Conservation (phyloP, 1,140 invertebrate genomes). For the Leptestheria dahalacensis region DNA sequence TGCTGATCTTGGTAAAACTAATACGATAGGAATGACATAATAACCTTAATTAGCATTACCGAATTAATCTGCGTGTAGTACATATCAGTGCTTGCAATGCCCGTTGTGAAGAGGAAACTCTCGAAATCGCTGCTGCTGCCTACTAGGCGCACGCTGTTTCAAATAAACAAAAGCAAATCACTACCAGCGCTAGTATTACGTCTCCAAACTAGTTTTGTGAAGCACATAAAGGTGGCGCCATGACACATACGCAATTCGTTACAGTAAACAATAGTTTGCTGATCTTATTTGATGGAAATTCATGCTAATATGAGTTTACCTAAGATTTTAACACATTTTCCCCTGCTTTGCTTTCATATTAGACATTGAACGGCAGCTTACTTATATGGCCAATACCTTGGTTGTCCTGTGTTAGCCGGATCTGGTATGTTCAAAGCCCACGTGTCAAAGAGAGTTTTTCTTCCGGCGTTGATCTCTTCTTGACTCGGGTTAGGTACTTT, state of each 20-base stretch:
- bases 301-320: not conserved
- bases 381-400: no score
- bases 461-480: not conserved
- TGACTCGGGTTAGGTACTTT: not conserved
- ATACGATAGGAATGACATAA: no score
- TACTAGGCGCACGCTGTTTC: conserved; percentile 10
- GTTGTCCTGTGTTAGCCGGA: not conserved
- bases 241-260: not conserved
- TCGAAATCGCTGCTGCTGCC: conserved; percentile 22
- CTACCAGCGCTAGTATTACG: no score
- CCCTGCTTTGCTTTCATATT: no score
- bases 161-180: not conserved
- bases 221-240: no score
- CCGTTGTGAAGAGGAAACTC: conserved; percentile 22
- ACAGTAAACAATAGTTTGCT: not conserved
- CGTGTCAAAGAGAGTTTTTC: not conserved
- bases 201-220: no score
- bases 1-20: no score
- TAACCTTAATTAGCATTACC: no score
- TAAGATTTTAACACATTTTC: no score
- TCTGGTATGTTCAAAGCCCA: not conserved
- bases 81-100: conserved; percentile 24
- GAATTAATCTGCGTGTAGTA: conserved; percentile 16
- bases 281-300: not conserved
- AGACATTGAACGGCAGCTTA: no score